Evolutionary conservation across 2,113 vertebrate species (phyloP).

Genomic region (Stomatorhinus ivindoensis): DNA sequence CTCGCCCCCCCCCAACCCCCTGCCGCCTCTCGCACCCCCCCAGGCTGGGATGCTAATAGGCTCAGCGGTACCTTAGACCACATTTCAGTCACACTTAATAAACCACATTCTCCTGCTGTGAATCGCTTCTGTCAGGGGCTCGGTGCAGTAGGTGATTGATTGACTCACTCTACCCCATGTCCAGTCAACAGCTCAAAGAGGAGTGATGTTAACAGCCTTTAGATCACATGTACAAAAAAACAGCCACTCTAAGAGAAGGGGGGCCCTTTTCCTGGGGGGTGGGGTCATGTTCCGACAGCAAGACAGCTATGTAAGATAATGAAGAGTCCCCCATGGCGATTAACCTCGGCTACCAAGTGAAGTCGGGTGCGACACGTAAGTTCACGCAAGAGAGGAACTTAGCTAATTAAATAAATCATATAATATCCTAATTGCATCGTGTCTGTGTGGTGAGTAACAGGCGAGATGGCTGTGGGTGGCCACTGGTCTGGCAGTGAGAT

Average conservation of each 20-base stretch:
- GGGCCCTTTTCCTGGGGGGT: background rate
- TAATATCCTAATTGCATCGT: background rate
- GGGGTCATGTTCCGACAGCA: background rate
- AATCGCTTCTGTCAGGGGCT: background rate
- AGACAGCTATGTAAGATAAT: slow-evolving; percentile 1
- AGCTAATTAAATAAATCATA: slow-evolving; percentile 2
- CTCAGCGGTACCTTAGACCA: background rate
- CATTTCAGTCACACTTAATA: slow-evolving; percentile 10
- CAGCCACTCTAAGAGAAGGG: background rate
- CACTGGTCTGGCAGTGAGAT: background rate
- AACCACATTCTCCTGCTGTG: slow-evolving; percentile 9
- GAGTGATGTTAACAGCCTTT: slow-evolving; percentile 2
- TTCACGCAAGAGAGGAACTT: background rate
- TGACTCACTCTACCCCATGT: background rate
- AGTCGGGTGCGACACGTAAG: background rate
- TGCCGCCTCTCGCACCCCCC: background rate
- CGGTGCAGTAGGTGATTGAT: background rate
- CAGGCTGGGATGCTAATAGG: background rate
- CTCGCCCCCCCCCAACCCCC: background rate
- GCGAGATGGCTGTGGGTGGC: background rate
- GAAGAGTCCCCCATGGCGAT: background rate
- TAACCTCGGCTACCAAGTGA: background rate
- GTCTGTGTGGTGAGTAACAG: background rate
- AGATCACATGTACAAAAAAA: background rate
- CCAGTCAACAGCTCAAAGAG: slow-evolving; percentile 5